Percentiles rank a stretch among this genome's conserved stretches.
These are phyloP conservation scores for Noctuana brunneofusca DNA, from an alignment of 2,888 invertebrate genomes.

Conservation along the genomic window DNA sequence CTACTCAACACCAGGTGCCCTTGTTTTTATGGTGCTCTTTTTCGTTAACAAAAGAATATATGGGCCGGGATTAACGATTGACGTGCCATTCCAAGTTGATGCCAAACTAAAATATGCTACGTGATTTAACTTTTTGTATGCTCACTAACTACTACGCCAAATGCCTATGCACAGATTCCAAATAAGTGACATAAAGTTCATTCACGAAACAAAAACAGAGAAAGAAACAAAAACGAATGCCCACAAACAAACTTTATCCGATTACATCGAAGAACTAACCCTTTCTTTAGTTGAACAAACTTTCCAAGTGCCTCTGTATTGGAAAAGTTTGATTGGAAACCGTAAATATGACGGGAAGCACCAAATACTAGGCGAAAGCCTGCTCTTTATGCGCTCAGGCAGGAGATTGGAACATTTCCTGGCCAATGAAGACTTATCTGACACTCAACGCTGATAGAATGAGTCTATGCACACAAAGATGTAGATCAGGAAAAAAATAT, in stretches of 20 bases:
- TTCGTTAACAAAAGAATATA: too few relatives aligned
- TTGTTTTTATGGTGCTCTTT: too few relatives aligned
- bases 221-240: neutral
- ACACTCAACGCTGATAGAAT: conserved; percentile 14
- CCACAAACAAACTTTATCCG: conserved; percentile 14
- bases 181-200: neutral
- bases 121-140: too few relatives aligned
- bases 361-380: conserved; percentile 18
- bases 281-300: conserved; percentile 19
- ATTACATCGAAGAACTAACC: conserved; percentile 20
- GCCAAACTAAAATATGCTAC: too few relatives aligned
- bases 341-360: conserved; percentile 28
- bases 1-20: too few relatives aligned
- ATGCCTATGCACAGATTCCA: neutral
- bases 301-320: conserved; percentile 22
- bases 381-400: conserved; percentile 1
- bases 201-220: neutral
- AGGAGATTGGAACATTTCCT: conserved; percentile 28
- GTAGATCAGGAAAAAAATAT: conserved; percentile 3
- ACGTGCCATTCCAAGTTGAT: too few relatives aligned
- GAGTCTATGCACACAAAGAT: neutral
- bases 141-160: too few relatives aligned
- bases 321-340: conserved; percentile 34
- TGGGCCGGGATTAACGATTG: too few relatives aligned
- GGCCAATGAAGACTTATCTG: conserved; percentile 14